These are phyloP conservation scores for Linnaemya tessellans DNA, from an alignment of 2,888 invertebrate species.

Conservation along the genomic window DNA sequence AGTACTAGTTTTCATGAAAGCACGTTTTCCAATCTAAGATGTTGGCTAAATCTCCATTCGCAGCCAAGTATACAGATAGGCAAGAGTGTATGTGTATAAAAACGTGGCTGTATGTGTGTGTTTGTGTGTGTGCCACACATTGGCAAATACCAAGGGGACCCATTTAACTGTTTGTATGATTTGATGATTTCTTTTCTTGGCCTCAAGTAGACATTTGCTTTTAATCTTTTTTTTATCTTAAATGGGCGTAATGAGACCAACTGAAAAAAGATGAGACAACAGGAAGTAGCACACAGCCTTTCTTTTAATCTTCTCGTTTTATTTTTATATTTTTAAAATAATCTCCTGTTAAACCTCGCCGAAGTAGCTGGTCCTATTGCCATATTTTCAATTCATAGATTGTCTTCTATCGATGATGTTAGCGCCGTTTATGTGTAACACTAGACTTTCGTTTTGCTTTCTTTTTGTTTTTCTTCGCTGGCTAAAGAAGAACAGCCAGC, in stretches of 20 bases:
- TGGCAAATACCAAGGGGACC: conserved; percentile 31
- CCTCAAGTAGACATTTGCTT: neutral
- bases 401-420: neutral
- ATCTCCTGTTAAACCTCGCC: neutral
- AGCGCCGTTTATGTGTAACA: neutral
- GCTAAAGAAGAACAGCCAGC: neutral
- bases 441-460: conserved; percentile 29
- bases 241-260: conserved; percentile 16
- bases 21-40: neutral
- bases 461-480: neutral
- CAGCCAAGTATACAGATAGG: neutral
- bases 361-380: conserved; percentile 10
- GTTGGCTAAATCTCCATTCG: conserved; percentile 7
- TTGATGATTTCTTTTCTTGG: conserved; percentile 11
- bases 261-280: neutral
- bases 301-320: neutral
- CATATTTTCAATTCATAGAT: too few species aligned
- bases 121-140: conserved; percentile 23
- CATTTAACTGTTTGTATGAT: conserved; percentile 36
- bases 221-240: conserved; percentile 2
- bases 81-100: neutral
- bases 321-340: neutral
- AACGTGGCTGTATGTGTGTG: neutral
- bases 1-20: too few species aligned
- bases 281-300: neutral